phyloP scores from a whole-genome alignment of 2,888 invertebrate genomes.

The Trichogramma evanescens region DNA sequence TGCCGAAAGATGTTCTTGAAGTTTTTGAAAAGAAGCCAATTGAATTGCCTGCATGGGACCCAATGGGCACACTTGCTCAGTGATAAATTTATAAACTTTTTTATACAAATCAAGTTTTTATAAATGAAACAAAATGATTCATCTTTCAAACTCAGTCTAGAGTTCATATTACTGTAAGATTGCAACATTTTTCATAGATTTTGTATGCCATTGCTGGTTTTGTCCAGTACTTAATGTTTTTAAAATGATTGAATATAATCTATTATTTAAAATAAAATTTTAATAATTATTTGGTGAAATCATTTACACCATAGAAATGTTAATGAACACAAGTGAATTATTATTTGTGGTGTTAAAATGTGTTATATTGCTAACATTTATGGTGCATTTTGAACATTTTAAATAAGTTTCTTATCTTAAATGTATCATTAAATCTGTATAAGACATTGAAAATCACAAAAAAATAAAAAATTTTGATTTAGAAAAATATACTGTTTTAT shows the following conservation, averaged over 20 bases:
- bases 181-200: no score
- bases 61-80: constrained; percentile 77
- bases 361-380: neutral
- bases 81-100: constrained; percentile 25
- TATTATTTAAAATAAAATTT: no score
- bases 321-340: neutral
- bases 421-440: constrained; percentile 19
- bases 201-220: no score
- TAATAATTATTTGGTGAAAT: no score
- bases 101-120: constrained; percentile 5
- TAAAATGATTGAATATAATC: no score
- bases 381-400: constrained; percentile 14
- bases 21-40: constrained; percentile 71
- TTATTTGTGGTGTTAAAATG: constrained; percentile 5
- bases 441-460: neutral
- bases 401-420: constrained; percentile 12
- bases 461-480: constrained; percentile 22
- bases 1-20: constrained; percentile 66
- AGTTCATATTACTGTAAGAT: no score
- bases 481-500: constrained; percentile 10
- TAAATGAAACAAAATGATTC: constrained; percentile 5
- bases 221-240: no score
- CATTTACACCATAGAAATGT: no score
- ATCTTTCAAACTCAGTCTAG: no score
- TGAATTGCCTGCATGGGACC: constrained; percentile 86